These are phyloP conservation scores for Aplysia californica DNA, from an alignment of 1,140 invertebrate genomes.

Conservation along the genomic window DNA sequence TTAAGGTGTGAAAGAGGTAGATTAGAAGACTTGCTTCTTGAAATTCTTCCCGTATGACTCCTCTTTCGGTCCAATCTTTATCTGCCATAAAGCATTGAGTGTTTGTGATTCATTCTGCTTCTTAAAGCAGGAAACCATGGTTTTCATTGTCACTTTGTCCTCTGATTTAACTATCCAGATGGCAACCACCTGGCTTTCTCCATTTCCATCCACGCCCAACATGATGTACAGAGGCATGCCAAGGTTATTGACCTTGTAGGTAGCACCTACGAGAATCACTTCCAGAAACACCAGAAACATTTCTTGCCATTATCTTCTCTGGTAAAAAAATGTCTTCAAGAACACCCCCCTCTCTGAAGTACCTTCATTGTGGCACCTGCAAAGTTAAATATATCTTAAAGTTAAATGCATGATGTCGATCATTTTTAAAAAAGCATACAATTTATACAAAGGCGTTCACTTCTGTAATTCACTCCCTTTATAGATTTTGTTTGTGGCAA, in stretches of 20 bases:
- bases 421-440: too few relatives aligned
- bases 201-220: constrained; percentile 12
- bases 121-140: background rate
- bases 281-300: background rate
- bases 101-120: background rate
- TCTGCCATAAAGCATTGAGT: constrained; percentile 15
- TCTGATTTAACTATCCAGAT: constrained; percentile 5
- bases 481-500: too few relatives aligned
- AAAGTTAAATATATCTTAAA: too few relatives aligned
- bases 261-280: background rate
- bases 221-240: constrained; percentile 17
- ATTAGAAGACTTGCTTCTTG: constrained; percentile 6
- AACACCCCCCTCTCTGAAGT: background rate
- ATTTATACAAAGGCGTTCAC: too few relatives aligned
- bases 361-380: too few relatives aligned
- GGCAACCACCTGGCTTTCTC: constrained; percentile 3
- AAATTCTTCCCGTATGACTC: background rate
- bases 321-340: background rate
- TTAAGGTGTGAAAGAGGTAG: constrained; percentile 11
- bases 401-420: too few relatives aligned
- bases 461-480: too few relatives aligned
- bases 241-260: constrained; percentile 17
- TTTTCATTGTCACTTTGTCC: constrained; percentile 2
- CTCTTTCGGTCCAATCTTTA: constrained; percentile 2
- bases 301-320: background rate